Base-by-base conservation (phyloP, 1,140 invertebrate species). In the Achroia grisella region DNA sequence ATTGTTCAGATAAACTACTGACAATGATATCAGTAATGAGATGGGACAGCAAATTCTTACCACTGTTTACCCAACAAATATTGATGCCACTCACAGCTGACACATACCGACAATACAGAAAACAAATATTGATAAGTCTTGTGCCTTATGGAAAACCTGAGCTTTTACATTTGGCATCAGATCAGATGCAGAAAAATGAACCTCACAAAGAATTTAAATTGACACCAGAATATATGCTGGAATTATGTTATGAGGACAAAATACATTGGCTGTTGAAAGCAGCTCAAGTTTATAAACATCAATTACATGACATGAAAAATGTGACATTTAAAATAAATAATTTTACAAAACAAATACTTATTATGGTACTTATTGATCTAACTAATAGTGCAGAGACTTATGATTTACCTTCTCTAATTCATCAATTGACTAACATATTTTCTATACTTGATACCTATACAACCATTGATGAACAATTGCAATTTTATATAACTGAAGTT, bases 181-280 rank as follows among this genome's bases (percentile, higher is more conserved):
- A 82, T 17, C 51, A 69, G 4, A 70, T 85, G 43, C 70, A 79
- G 39, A 73, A 50, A 48, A 71, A 73, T 69, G 80, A 79, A 29
- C 64, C 69, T 15, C 69, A 77, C 33, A 79, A 72, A 42, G 63
- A 72, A 43, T 85, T 79, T 39, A 82, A 79, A 51, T 43, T 82
- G 9, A 82, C 76, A 8, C 75, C 83, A 36, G 79, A 86, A 51
- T 79, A 85, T 48, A 87, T 87, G 81, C 63, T 86, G 10, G 80
- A 87, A 52, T 48, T 87, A 6, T 84, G 78, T 30, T 86, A 86
- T 46, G 70, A 78, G 44, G 78, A 80, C 10, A 83, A 83, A 43
- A 80, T 67, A 40, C 83, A 87, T 48, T 86, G 85, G 85, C 55
- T 87, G 8, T 52, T 86, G 23, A 81, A 87, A 71, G 82, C 82